Base-by-base conservation (phyloP, 2,888 invertebrate species). In the Maniola hyperantus region DNA sequence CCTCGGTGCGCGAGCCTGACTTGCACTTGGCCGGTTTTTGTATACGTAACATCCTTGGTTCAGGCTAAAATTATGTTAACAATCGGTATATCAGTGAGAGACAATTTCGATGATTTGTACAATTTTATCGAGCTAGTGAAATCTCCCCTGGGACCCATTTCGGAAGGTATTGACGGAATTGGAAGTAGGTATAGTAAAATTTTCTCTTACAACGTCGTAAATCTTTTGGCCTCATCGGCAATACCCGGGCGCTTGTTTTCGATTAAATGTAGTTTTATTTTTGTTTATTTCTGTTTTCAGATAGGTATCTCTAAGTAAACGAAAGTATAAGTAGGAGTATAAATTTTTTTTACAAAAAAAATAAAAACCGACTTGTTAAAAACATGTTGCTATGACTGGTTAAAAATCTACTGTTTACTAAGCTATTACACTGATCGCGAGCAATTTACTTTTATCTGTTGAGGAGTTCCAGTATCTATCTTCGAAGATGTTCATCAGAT, bases 141-240 rank as follows among this genome's bases (percentile, higher is more conserved):
- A 73, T 80, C 79, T 72, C 77, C 76, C 74, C 66, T 67, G 74
- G 76, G 79, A 78, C 72, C 59, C 54, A 68, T 79, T 79, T 77
- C 78, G 74, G 71, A 75, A 76, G 79, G 74, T 75, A 74, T 74
- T 76, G 74, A 72, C 76, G 76, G 82, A 82, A 87, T 84, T 83
- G 83, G 83, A 83, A 83, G 83, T 81, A 81, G 60, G 60, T 50
- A 34, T 82, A 84, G 86, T 85, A 83, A 87, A 84, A 84, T 78
- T 78, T 82, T 82, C 78, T 79, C 74, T 73, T 75, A 76, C 79
- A 79, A 76, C 79, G 77, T 82, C 83, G 83, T 85, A 85, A 87
- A 88, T 86, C 84, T 84, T 82, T 81, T 75, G 73, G 75, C 11
- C 11, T 34, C 15, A 75, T 77, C 76, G 76, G 76, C 76, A 78